Conservation (phyloP, 2,888 invertebrate species). For the Notodonta dromedarius region DNA sequence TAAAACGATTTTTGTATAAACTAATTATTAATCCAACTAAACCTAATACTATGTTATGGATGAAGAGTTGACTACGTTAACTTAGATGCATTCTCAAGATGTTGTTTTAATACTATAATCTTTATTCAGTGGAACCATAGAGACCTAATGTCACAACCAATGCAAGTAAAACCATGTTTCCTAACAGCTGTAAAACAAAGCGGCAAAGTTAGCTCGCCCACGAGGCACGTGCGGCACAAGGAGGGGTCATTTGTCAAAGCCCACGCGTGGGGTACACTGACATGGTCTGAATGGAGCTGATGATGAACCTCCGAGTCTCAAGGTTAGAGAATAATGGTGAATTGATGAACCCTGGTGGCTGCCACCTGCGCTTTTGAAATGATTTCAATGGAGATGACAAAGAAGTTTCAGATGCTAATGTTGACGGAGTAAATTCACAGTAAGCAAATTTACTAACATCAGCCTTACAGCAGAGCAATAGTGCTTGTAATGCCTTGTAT, state of each 20-base stretch:
- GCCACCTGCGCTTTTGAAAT: neutral
- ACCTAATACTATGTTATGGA: too few species aligned
- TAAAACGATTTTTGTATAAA: too few species aligned
- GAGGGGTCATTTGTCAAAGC: conserved; percentile 28
- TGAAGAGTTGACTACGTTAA: too few species aligned
- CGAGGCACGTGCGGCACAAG: conserved; percentile 25
- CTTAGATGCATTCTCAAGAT: too few species aligned
- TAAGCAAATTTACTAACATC: too few species aligned
- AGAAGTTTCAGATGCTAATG: neutral
- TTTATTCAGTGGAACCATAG: neutral
- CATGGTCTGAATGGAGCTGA: conserved; percentile 1
- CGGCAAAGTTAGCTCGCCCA: conserved; percentile 23
- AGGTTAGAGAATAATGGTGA: conserved; percentile 1
- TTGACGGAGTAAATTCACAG: too few species aligned
- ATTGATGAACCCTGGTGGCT: neutral
- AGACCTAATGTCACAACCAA: neutral
- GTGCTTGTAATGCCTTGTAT: too few species aligned
- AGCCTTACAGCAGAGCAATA: too few species aligned
- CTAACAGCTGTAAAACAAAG: conserved; percentile 23
- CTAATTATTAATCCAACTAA: too few species aligned
- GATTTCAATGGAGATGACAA: conserved; percentile 1
- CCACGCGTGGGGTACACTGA: conserved; percentile 22
- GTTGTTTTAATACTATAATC: too few species aligned
- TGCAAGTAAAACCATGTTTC: neutral
- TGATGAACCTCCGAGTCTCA: conserved; percentile 1